Evolutionary conservation across 2,797 vertebrate species (phyloP).

Genomic region (Phrynocephalus forsythii): DNA sequence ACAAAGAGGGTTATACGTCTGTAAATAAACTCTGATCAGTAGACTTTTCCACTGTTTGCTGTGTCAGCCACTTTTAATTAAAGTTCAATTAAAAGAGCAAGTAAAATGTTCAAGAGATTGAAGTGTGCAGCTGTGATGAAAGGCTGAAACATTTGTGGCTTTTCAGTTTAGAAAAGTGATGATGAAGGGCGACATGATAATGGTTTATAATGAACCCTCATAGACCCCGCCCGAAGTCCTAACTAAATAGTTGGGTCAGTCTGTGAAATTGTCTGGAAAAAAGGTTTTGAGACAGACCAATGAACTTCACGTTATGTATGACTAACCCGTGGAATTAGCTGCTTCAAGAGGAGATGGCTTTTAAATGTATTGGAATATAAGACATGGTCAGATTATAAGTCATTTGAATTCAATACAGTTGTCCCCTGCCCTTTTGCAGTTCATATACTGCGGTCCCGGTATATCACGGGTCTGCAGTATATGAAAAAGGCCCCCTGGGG

Average conservation of each 20-base stretch:
- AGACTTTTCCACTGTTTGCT: slow-evolving; percentile 5
- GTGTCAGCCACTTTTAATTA: neutral
- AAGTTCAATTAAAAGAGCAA: neutral
- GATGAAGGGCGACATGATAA: neutral
- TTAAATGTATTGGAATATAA: neutral
- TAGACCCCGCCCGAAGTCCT: neutral
- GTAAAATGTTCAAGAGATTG: slow-evolving; percentile 4
- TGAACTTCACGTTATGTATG: neutral
- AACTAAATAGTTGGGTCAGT: neutral
- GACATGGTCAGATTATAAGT: too few species aligned
- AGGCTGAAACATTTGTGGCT: neutral
- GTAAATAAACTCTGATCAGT: neutral
- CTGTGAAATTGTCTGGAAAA: neutral
- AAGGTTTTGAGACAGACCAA: neutral
- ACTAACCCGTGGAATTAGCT: neutral
- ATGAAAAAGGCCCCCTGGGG: too few species aligned
- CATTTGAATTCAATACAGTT: neutral
- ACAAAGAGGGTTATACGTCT: slow-evolving; percentile 24
- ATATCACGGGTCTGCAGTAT: too few species aligned
- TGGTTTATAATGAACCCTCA: neutral
- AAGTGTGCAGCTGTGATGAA: neutral
- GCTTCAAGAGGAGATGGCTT: neutral
- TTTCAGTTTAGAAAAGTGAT: neutral
- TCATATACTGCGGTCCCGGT: too few species aligned
- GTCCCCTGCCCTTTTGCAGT: too few species aligned